These are phyloP conservation scores for Schrankia costaestrigalis DNA, from an alignment of 2,888 invertebrate genomes.

Conservation along the genomic window DNA sequence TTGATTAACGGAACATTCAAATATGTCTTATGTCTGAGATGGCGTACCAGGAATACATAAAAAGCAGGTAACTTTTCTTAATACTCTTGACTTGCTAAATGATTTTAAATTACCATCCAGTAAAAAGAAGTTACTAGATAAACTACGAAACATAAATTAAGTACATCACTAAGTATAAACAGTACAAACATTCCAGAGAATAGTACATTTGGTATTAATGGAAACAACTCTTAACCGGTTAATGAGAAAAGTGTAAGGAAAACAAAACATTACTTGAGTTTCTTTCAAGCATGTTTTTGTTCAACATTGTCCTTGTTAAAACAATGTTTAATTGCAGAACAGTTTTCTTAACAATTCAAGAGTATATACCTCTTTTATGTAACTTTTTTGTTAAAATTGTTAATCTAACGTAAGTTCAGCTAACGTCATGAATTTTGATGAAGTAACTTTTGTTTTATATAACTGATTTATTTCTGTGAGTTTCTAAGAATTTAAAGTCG, in stretches of 20 bases:
- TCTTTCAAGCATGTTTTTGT: constrained; percentile 6
- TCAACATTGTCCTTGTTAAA: constrained; percentile 6
- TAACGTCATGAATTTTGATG: constrained; percentile 22
- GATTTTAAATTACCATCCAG: no score
- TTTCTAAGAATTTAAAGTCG: no score
- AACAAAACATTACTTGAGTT: constrained; percentile 5
- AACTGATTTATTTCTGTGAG: background rate
- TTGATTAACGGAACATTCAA: no score
- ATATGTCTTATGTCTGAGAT: no score
- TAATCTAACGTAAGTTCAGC: constrained; percentile 22
- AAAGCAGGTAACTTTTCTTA: no score
- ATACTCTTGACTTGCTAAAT: no score
- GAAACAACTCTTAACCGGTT: background rate
- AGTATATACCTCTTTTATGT: constrained; percentile 17
- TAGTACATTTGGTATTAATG: constrained; percentile 5
- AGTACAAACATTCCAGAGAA: no score
- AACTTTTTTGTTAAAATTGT: constrained; percentile 26
- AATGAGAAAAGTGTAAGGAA: background rate
- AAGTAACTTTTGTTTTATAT: constrained; percentile 1
- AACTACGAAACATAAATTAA: no score
- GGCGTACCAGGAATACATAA: no score
- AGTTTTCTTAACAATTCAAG: constrained; percentile 9
- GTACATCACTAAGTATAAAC: no score
- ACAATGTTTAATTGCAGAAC: constrained; percentile 13
- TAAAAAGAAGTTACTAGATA: no score